phyloP scores from a whole-genome alignment of 1,140 invertebrate genomes.

The Ericerus pela region DNA sequence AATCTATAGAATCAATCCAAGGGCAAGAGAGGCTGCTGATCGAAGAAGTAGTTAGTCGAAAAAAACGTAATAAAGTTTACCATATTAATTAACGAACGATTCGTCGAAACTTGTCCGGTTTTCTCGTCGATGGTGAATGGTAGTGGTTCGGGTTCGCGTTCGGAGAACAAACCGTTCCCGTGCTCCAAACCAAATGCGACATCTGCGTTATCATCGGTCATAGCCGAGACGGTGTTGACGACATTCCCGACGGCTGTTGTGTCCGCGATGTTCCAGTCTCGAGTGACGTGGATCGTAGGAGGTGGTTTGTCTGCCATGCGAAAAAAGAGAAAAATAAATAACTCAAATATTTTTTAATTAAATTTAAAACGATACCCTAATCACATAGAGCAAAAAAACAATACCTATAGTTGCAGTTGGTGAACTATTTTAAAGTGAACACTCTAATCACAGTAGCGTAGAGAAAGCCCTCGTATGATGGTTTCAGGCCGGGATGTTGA shows the following conservation, averaged over 20 bases:
- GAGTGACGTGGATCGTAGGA: slow-evolving; percentile 38
- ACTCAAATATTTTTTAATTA: too few relatives aligned
- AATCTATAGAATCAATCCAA: too few relatives aligned
- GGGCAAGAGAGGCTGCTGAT: too few relatives aligned
- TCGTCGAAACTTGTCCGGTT: slow-evolving; percentile 51
- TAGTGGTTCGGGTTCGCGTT: slow-evolving; percentile 30
- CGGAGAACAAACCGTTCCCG: slow-evolving; percentile 27
- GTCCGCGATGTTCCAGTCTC: slow-evolving; percentile 50
- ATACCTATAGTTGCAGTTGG: too few relatives aligned
- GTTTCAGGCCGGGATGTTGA: too few relatives aligned
- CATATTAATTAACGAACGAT: slow-evolving; percentile 46
- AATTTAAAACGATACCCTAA: too few relatives aligned
- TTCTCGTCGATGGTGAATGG: slow-evolving; percentile 52
- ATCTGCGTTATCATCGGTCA: slow-evolving; percentile 44
- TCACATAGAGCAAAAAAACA: too few relatives aligned
- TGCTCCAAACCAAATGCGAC: slow-evolving; percentile 45
- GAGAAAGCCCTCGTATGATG: too few relatives aligned
- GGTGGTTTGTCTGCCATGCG: slow-evolving; percentile 23
- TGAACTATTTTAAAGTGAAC: too few relatives aligned
- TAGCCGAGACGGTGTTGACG: slow-evolving; percentile 41
- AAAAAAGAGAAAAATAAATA: too few relatives aligned
- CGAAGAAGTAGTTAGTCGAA: too few relatives aligned
- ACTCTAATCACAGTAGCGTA: too few relatives aligned
- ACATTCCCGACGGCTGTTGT: slow-evolving; percentile 44
- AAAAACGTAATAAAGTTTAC: slow-evolving; percentile 33